These are phyloP conservation scores for Acrossocheilus wenchowensis DNA, from an alignment of 2,797 vertebrate genomes.

Conservation along the genomic window DNA sequence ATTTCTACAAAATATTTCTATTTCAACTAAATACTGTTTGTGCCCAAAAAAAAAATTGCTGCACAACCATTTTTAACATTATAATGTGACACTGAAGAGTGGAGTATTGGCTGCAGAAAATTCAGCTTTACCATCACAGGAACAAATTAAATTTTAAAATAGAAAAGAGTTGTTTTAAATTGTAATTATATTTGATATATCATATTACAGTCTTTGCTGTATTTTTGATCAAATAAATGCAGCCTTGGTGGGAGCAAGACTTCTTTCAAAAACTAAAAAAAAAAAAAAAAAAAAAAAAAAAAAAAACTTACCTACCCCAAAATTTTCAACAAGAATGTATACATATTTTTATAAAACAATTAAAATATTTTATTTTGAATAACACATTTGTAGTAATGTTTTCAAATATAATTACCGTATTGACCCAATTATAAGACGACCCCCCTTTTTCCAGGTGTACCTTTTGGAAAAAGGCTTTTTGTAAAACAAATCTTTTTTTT, in stretches of 20 bases:
- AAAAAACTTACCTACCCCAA: neutral
- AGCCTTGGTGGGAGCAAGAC: neutral
- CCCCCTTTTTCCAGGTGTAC: too few relatives aligned
- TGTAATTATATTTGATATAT: neutral
- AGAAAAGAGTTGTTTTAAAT: neutral
- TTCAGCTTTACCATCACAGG: neutral
- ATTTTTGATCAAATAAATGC: neutral
- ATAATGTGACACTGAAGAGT: neutral
- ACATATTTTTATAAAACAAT: neutral
- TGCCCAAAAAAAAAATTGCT: neutral
- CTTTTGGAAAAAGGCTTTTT: too few relatives aligned
- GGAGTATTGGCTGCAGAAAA: neutral
- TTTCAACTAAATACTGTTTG: neutral
- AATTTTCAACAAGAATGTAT: neutral
- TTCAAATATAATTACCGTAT: neutral
- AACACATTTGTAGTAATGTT: neutral
- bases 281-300: too few relatives aligned
- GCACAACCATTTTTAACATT: neutral
- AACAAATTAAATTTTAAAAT: neutral
- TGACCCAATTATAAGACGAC: too few relatives aligned
- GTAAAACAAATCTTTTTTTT: too few relatives aligned
- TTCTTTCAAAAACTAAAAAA: neutral
- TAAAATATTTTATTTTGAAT: neutral
- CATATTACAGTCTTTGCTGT: neutral
- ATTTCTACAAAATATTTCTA: neutral